A percentile compares a stretch with the other conserved stretches of the same genome.
phyloP scores from a whole-genome alignment of 2,797 vertebrate genomes.

The Dallia pectoralis region DNA sequence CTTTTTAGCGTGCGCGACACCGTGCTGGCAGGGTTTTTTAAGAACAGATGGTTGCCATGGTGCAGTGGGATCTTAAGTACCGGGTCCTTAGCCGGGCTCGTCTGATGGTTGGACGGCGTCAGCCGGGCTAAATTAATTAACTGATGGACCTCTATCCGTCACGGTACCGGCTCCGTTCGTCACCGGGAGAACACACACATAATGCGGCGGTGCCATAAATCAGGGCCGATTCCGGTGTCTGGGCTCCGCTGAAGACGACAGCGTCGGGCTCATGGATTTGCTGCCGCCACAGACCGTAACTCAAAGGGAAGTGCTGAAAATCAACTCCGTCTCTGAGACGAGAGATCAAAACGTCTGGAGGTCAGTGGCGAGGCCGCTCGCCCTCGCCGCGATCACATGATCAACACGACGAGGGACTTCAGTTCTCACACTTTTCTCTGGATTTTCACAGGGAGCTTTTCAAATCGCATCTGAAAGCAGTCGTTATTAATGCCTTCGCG shows the following conservation, averaged over 20 bases:
- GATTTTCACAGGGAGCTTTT: constrained; percentile 15
- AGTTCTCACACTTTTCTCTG: constrained; percentile 14
- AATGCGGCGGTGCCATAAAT: constrained; percentile 54
- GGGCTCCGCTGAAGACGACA: constrained; percentile 43
- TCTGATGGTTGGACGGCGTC: constrained; percentile 33
- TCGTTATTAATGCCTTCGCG: not conserved
- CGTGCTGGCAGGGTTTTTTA: not conserved
- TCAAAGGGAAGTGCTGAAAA: constrained; percentile 51
- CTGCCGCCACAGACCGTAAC: constrained; percentile 38
- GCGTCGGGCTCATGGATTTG: constrained; percentile 52
- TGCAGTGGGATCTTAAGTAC: constrained; percentile 12
- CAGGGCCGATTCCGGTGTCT: constrained; percentile 42
- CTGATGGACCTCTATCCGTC: constrained; percentile 51
- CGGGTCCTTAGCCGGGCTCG: constrained; percentile 1
- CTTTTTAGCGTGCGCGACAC: too few species aligned
- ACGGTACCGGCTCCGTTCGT: constrained; percentile 44
- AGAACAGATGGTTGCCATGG: not conserved
- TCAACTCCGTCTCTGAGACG: constrained; percentile 37
- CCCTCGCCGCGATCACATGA: constrained; percentile 33
- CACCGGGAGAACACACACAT: constrained; percentile 29
- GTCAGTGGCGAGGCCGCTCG: constrained; percentile 26
- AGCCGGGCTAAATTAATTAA: constrained; percentile 56
- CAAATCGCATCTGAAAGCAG: not conserved
- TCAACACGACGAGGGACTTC: constrained; percentile 15
- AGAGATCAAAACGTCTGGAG: constrained; percentile 39